Conservation (phyloP, 2,113 vertebrate genomes). For the Protomyctophum bolini region DNA sequence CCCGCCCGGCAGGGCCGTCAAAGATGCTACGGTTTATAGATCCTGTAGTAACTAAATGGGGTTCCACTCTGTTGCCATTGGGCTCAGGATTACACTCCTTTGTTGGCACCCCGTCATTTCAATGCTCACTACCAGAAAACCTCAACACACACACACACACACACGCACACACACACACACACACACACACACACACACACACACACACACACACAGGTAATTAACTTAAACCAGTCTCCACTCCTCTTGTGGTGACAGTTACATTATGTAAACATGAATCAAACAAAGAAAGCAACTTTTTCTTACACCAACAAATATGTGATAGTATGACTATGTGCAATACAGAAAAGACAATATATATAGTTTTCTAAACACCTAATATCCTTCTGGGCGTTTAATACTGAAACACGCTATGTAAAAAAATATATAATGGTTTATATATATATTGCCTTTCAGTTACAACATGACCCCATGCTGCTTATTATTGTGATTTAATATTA, state of each 20-base stretch:
- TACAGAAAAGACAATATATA: constrained; percentile 79
- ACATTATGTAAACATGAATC: constrained; percentile 12
- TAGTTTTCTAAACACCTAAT: constrained; percentile 79
- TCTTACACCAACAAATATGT: constrained; percentile 73
- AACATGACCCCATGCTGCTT: constrained; percentile 90
- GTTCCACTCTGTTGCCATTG: too few relatives aligned
- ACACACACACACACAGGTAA: constrained; percentile 13
- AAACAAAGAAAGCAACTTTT: constrained; percentile 45
- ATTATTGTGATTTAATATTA: constrained; percentile 78
- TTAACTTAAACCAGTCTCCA: constrained; percentile 31
- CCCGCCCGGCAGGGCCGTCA: too few relatives aligned
- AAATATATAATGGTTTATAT: constrained; percentile 83
- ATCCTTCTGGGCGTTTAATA: constrained; percentile 68
- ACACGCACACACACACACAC: neutral
- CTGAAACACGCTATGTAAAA: constrained; percentile 74
- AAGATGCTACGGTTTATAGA: too few relatives aligned
- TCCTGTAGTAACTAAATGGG: too few relatives aligned
- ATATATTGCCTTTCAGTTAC: constrained; percentile 84
- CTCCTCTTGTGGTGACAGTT: constrained; percentile 9
- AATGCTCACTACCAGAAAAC: neutral
- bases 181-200: constrained; percentile 4
- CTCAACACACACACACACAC: neutral
- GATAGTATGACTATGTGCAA: constrained; percentile 92
- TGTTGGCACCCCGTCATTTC: constrained; percentile 7
- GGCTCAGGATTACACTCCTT: too few relatives aligned